Evolutionary conservation across 2,888 invertebrate genomes (phyloP), one percentile per base, ranked within the genome.

Genomic region (Diaphora mendica): DNA sequence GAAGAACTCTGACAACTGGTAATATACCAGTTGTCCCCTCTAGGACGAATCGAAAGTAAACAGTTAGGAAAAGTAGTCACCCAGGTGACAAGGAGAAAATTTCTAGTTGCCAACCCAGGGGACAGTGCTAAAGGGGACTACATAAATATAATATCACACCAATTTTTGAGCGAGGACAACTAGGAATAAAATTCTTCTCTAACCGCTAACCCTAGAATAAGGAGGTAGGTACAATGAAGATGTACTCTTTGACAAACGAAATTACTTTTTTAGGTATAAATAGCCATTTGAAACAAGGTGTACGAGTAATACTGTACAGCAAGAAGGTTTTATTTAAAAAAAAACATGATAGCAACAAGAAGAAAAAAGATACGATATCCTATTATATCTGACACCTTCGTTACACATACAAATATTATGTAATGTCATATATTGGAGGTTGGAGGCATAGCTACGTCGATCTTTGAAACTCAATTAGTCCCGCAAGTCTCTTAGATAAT

Each of bases 141-240:
- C 15, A 44, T 44, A 44, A n/a, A n/a, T 15, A 44, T 44, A 15
- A 13, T 44, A 15, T 44, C 15, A 44, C 13, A 15, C 15, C 44
- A 1, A 44, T 44, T 15, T 44, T 15, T 3, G 3, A 44, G 44
- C 9, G 44, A 15, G 44, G 44, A 13, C 15, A 3, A 13, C 44
- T 44, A 44, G 44, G 2, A 44, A 44, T 44, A 44, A 44, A 23
- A 7, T 17, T 23, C 5, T 23, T 90, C 84, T 85, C 88, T 82
- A 85, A 79, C 85, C 85, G 81, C 82, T 76, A 73, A 51, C 75
- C 74, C 84, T 83, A 83, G 51, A 85, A 79, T 81, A 51, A 72
- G 39, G 9, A 39, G 39, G 39, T 39, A 39, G 9, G 39, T 39
- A 75, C 59, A 59, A 15, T 44, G 33, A n/a, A 44, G 8, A 3